These are phyloP conservation scores for Volucella inanis DNA, from an alignment of 2,888 invertebrate genomes.

Conservation along the genomic window DNA sequence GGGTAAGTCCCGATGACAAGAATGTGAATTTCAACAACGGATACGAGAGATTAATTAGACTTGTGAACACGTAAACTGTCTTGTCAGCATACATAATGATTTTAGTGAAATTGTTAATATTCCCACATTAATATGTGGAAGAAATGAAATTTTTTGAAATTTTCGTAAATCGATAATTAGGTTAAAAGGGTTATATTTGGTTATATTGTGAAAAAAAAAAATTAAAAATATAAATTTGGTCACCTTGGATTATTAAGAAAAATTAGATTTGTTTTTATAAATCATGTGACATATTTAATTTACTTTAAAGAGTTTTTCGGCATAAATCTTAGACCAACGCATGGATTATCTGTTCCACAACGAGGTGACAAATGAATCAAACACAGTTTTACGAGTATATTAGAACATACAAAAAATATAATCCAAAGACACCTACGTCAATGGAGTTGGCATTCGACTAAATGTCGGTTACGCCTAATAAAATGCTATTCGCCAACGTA, in stretches of 20 bases:
- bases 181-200: constrained; percentile 27
- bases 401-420: constrained; percentile 6
- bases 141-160: not conserved
- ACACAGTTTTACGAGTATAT: constrained; percentile 12
- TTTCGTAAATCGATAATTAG: not conserved
- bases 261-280: constrained; percentile 20
- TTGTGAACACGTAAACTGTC: constrained; percentile 59
- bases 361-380: constrained; percentile 26
- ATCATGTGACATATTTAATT: constrained; percentile 38
- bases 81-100: constrained; percentile 62
- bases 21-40: constrained; percentile 23
- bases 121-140: constrained; percentile 34
- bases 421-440: constrained; percentile 37
- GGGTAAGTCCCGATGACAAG: constrained; percentile 34
- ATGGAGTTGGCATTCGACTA: constrained; percentile 42
- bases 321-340: constrained; percentile 55
- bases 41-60: constrained; percentile 44
- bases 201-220: not conserved
- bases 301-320: constrained; percentile 20
- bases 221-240: not conserved
- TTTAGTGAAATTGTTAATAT: constrained; percentile 50
- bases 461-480: constrained; percentile 53
- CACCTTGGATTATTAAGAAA: constrained; percentile 19
- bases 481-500: constrained; percentile 52
- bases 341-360: constrained; percentile 45